A percentile compares a stretch with the other conserved stretches of the same genome.
Evolutionary conservation across 2,888 invertebrate genomes (phyloP).

Genomic region (Colletes collaris): DNA sequence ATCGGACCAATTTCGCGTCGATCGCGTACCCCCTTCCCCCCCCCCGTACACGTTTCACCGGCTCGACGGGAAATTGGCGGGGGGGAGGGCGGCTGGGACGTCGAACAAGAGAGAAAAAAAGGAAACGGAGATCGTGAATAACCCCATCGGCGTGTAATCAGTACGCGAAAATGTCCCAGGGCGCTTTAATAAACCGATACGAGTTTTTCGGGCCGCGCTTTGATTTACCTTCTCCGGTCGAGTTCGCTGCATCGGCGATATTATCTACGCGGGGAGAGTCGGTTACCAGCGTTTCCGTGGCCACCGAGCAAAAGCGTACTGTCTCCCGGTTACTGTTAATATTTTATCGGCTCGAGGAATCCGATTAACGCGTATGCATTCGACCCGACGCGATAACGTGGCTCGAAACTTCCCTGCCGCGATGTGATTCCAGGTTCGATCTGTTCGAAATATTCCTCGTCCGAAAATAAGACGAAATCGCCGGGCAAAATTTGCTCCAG

Average conservation of each 20-base stretch:
- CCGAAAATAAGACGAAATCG: background rate
- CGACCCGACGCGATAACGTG: background rate
- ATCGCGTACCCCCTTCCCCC: slow-evolving; percentile 57
- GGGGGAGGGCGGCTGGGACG: background rate
- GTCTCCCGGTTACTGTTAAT: slow-evolving; percentile 5
- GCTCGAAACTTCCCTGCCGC: background rate
- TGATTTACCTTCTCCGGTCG: slow-evolving; percentile 31
- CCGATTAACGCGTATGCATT: slow-evolving; percentile 5
- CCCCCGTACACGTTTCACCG: slow-evolving; percentile 57
- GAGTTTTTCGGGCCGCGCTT: slow-evolving; percentile 44
- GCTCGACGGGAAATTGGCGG: background rate
- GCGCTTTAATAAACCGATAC: slow-evolving; percentile 71
- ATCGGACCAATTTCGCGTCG: slow-evolving; percentile 65
- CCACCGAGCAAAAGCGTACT: background rate
- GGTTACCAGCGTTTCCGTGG: background rate
- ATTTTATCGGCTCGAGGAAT: background rate
- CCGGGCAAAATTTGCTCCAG: background rate
- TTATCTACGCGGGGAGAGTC: slow-evolving; percentile 9
- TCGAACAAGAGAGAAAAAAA: slow-evolving; percentile 17
- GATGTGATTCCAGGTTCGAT: background rate
- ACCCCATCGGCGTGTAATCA: slow-evolving; percentile 70
- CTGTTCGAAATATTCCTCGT: background rate
- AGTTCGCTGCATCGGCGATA: slow-evolving; percentile 22
- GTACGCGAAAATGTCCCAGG: slow-evolving; percentile 64
- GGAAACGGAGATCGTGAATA: slow-evolving; percentile 68